phyloP scores from a whole-genome alignment of 1,140 invertebrate genomes.

The Muscidifurax raptorellus region DNA sequence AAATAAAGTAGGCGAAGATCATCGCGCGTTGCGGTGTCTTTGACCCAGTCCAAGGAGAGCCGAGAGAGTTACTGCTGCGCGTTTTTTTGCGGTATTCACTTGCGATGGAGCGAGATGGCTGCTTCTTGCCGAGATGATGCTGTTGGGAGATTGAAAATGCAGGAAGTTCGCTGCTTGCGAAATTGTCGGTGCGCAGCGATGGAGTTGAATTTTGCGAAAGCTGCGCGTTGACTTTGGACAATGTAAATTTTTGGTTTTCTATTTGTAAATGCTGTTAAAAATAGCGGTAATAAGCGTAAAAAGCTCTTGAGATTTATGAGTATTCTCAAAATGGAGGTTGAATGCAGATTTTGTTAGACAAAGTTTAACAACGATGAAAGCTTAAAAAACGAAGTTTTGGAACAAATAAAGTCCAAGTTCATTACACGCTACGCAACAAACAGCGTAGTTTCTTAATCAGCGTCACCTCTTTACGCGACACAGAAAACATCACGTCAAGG shows the following conservation, averaged over 20 bases:
- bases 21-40: conserved; percentile 16
- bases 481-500: not conserved
- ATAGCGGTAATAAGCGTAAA: too few species aligned
- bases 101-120: not conserved
- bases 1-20: conserved; percentile 39
- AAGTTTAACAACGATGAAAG: too few species aligned
- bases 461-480: not conserved
- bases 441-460: not conserved
- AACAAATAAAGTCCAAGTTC: too few species aligned
- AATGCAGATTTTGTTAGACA: too few species aligned
- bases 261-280: too few species aligned
- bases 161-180: not conserved
- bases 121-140: not conserved
- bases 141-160: not conserved
- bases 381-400: too few species aligned
- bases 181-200: not conserved
- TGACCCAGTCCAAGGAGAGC: conserved; percentile 16
- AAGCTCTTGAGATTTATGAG: too few species aligned
- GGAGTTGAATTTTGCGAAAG: too few species aligned
- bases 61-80: not conserved
- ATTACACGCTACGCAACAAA: too few species aligned
- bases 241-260: too few species aligned
- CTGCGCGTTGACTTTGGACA: too few species aligned
- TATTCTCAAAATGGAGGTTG: too few species aligned
- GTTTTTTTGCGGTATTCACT: not conserved